Base-by-base conservation (phyloP, 2,113 vertebrate species). In the Polypterus senegalus region DNA sequence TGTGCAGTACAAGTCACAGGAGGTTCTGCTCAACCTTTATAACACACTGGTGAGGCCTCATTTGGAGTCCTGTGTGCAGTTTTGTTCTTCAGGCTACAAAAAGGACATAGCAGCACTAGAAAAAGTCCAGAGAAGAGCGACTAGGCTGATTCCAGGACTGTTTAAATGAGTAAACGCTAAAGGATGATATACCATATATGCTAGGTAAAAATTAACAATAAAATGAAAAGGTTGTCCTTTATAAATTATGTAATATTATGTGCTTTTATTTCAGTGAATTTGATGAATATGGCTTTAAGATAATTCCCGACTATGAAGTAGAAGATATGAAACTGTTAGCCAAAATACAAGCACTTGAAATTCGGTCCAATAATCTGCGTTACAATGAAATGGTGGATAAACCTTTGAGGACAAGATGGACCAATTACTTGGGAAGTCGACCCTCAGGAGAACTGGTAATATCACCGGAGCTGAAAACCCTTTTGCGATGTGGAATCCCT, bases 221-320 rank as follows among this genome's bases (percentile, higher is more conserved):
- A 9, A 54, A 11, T 54, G 7, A 54, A 4, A 5, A 11, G 55
- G 3, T 4, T 54, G 10, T 62, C 44, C 27, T 27, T 27, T 27
- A 27, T 27, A 27, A 27, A 27, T 27, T 27, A 27, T 27, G 27
- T 10, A 49, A 11, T 43, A 3, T 4, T 1, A 1, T 7, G 3
- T 47, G 7, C 46, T 66, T 62, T 73, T 47, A 57, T 60, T 46
- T 11, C 75, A 97, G 93, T 3, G 88, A 92, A 53, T 85, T 91
- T 1, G 94, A 98, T 0, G 86, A 92, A 3, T 98, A 98, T 0
- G 96, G 96, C 47, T 98, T 98, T 72, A 87, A 87, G 77, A 87
- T 90, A 3, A 70, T 93, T 56, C 88, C 92, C 0, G 88, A 92
- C 61, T 92, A 92, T 0, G 92, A 93, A 72, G 79, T 91, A n/a